A percentile compares a stretch with the other conserved stretches of the same genome.
phyloP scores from a whole-genome alignment of 2,888 invertebrate genomes.

The Arctia plantaginis region DNA sequence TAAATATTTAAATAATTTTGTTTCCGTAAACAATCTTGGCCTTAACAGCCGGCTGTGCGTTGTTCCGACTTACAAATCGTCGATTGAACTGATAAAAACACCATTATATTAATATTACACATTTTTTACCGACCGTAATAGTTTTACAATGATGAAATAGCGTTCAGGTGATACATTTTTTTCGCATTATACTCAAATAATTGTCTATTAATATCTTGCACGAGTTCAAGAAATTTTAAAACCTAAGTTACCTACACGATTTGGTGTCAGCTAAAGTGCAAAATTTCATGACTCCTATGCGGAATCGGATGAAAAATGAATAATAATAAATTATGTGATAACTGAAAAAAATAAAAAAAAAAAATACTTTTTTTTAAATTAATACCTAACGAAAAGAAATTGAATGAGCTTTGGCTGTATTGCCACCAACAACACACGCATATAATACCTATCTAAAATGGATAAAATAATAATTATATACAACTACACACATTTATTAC shows the following conservation, averaged over 20 bases:
- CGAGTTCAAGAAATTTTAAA: background rate
- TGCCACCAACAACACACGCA: too few species aligned
- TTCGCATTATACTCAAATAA: conserved; percentile 15
- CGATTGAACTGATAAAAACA: conserved; percentile 65
- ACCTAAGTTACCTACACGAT: background rate
- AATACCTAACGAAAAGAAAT: too few species aligned
- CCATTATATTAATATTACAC: conserved; percentile 69
- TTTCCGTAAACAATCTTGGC: conserved; percentile 35
- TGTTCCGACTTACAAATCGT: conserved; percentile 56
- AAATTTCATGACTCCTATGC: too few species aligned
- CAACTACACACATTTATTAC: background rate
- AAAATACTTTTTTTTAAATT: too few species aligned
- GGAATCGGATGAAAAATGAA: too few species aligned
- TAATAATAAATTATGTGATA: too few species aligned
- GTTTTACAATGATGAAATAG: conserved; percentile 57
- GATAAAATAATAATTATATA: background rate
- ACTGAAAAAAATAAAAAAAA: too few species aligned
- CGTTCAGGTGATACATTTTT: conserved; percentile 31
- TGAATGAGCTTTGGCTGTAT: too few species aligned
- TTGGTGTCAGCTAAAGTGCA: background rate
- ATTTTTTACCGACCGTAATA: conserved; percentile 58
- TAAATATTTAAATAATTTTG: background rate
- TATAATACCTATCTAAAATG: too few species aligned
- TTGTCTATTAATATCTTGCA: conserved; percentile 3
- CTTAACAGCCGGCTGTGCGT: conserved; percentile 61